Evolutionary conservation across 1,140 invertebrate species (phyloP).

Genomic region (Eumaeus atala): DNA sequence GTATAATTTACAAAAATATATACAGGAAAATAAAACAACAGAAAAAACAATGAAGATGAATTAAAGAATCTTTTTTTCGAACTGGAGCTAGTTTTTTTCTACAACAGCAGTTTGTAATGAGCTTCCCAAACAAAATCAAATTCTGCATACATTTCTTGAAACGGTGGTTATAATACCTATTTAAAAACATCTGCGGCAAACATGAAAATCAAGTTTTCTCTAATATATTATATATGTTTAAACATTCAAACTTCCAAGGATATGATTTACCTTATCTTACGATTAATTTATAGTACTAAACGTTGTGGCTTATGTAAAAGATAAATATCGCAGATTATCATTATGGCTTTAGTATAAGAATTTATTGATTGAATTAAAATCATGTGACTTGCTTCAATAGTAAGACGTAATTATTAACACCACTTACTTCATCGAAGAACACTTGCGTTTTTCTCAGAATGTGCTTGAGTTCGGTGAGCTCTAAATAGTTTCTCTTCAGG

Average conservation of each 20-base stretch:
- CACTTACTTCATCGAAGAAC: conserved; percentile 97
- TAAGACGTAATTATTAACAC: neutral
- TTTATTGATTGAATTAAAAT: conserved; percentile 27
- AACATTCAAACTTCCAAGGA: conserved; percentile 26
- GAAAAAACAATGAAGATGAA: conserved; percentile 17
- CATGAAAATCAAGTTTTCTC: neutral
- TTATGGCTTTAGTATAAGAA: conserved; percentile 15
- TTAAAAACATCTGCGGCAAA: conserved; percentile 5
- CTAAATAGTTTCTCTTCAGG: conserved; percentile 95
- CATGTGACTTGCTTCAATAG: conserved; percentile 26
- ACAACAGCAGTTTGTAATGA: conserved; percentile 49
- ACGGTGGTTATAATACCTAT: neutral
- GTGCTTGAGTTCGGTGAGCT: conserved; percentile 96
- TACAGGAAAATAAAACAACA: conserved; percentile 20
- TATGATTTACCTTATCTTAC: conserved; percentile 40
- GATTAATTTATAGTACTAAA: conserved; percentile 35
- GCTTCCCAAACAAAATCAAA: conserved; percentile 17
- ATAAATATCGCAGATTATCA: conserved; percentile 29
- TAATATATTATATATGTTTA: conserved; percentile 18
- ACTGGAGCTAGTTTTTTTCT: conserved; percentile 70
- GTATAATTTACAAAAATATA: neutral
- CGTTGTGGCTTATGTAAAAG: conserved; percentile 29
- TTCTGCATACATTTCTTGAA: neutral
- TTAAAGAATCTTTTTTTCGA: conserved; percentile 22
- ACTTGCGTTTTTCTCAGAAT: conserved; percentile 97